Evolutionary conservation across 1,140 invertebrate species (phyloP), one percentile per base, ranked within the genome.

Genomic region (Drosophila novamexicana): DNA sequence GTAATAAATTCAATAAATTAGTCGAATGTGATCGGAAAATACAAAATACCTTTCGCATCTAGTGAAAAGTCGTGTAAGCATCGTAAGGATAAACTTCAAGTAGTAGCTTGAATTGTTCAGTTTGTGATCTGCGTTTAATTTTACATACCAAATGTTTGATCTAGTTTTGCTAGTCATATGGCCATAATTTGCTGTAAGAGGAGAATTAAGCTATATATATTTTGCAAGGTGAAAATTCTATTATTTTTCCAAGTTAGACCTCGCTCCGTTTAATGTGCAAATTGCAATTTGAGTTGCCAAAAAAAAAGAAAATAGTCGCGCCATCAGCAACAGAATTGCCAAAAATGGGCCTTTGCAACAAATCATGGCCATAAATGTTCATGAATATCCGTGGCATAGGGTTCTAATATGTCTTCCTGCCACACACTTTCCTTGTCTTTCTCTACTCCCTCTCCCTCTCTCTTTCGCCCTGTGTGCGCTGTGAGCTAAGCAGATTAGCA

Each of bases 401-500:
- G 39, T 58, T 44, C 29, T 45, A 32, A 4, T 59, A 5, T 34
- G 14, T 16, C 54, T 40, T 9, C 3, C 22, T 58, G 22, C 56
- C 47, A 49, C 47, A 22, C 47, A 29, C 16, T 29, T 12, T 12
- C 58, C 58, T 32, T 53, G 2, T n/a, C 39, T 12, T 10, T 29
- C 47, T 16, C 32, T 7, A 5, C 7, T 18, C 18, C 8, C 34
- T 6, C 3, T 61, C 47, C 6, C 36, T 9, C 14, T 36, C 8
- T 9, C 3, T 9, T 6, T 4, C 16, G 34, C 16, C 42, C 34
- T 61, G 7, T 47, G 12, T 67, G 57, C 62, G 69, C 29, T 67
- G 34, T n/a, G 36, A 42, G 58, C 82, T 79, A 92, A 82, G 81
- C 82, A 90, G 91, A 92, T 92, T 92, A 92, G 88, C 74, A 91